Evolutionary conservation across 2,888 invertebrate species (phyloP).

Genomic region (Pachymerium ferrugineum): DNA sequence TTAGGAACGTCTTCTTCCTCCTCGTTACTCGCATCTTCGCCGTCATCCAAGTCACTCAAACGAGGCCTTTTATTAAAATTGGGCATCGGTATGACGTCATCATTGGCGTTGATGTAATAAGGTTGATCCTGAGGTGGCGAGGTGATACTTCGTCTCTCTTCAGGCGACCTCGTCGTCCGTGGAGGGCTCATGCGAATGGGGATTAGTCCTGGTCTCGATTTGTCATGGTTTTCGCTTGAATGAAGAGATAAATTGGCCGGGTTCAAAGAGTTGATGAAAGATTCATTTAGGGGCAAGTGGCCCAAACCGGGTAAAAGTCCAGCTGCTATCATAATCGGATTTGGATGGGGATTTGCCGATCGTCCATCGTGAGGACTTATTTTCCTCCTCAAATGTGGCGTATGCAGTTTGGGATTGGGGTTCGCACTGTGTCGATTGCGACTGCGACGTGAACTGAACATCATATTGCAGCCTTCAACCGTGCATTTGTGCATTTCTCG

Average conservation of each 20-base stretch:
- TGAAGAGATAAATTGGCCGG: slow-evolving; percentile 1
- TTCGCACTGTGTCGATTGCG: slow-evolving; percentile 96
- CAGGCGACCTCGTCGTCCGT: neutral
- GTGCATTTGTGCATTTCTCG: slow-evolving; percentile 99
- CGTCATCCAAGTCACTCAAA: slow-evolving; percentile 39
- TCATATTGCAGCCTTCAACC: slow-evolving; percentile 97
- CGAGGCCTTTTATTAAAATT: slow-evolving; percentile 16
- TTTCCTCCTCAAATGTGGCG: slow-evolving; percentile 86
- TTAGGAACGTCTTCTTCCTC: slow-evolving; percentile 45
- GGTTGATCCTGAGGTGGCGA: slow-evolving; percentile 45
- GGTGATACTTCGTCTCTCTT: neutral
- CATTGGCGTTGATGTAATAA: slow-evolving; percentile 39
- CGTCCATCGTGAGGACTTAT: slow-evolving; percentile 91
- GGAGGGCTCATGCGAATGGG: slow-evolving; percentile 47
- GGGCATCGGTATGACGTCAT: slow-evolving; percentile 34
- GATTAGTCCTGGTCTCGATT: slow-evolving; percentile 51
- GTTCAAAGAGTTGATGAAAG: slow-evolving; percentile 34
- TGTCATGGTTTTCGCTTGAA: neutral
- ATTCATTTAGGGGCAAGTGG: slow-evolving; percentile 35
- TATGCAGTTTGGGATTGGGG: slow-evolving; percentile 96
- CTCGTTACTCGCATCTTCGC: slow-evolving; percentile 40
- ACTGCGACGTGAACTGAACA: slow-evolving; percentile 94
- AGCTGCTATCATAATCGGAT: slow-evolving; percentile 56
- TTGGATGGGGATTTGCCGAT: slow-evolving; percentile 73
- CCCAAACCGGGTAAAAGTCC: slow-evolving; percentile 38